Base-by-base conservation (phyloP, 2,113 vertebrate genomes). In the Pelusios castaneus region DNA sequence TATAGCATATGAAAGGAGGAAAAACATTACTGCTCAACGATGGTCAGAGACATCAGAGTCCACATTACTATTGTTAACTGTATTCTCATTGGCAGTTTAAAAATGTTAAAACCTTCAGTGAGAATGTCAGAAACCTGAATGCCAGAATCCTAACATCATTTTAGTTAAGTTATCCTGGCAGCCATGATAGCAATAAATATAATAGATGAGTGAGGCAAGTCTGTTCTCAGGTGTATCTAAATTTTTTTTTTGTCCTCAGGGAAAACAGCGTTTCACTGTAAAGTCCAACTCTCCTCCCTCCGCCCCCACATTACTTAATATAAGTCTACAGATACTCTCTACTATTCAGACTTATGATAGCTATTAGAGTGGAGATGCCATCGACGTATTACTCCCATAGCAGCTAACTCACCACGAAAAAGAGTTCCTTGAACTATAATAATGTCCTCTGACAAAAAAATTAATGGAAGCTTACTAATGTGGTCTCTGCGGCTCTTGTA, bases 281-380 rank as follows among this genome's bases (percentile, higher is more conserved):
- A 52, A 52, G 51, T 17, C 16, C 51, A 52, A 52, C 51, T 52
- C 14, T 4, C 52, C 47, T 17, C 5, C 49, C 83, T 43, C 22
- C 41, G 82, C 79, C 83, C 47, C 22, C 41, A 84, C 79, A 93
- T 80, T 60, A 89, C 49, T 86, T 92, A 92, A 92, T 90, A 9
- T 29, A 58, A 58, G 29, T 24, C 24, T 29, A 58, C 56, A 58
- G 29, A 58, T 58, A 58, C 51, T 52, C 16, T 58, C 24, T 25
- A 27, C 45, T 67, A 24, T 84, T 88, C 75, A 86, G 73, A 91
- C 14, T 89, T 82, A n/a, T 63, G 31, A 78, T 86, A 89, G 7
- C 17, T 86, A 82, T 5, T 91, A 79, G 81, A 87, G 55, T 1
- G 2, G 56, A 58, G 56, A 58, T 29, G 27, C 56, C 56, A 58